Conservation (phyloP, 2,888 invertebrate species). For the Drosophila fulvimacula region DNA sequence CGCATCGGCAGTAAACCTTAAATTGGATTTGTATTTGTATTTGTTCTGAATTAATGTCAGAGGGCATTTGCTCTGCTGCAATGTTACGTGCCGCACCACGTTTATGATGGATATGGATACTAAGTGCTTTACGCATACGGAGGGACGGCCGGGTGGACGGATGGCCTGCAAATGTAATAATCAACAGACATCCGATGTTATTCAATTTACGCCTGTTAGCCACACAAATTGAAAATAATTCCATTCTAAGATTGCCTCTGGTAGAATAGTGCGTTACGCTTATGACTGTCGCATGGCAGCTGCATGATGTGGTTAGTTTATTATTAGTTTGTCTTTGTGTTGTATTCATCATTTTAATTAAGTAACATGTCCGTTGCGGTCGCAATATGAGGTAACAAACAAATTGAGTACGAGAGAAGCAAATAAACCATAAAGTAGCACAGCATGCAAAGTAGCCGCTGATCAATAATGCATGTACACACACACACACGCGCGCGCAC, state of each 20-base stretch:
- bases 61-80: constrained; percentile 22
- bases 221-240: constrained; percentile 39
- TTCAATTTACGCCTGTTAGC: constrained; percentile 53
- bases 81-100: constrained; percentile 31
- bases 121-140: not conserved
- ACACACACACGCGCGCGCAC: not conserved
- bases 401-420: constrained; percentile 37
- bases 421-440: constrained; percentile 48
- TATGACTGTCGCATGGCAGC: constrained; percentile 13
- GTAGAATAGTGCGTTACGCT: constrained; percentile 32
- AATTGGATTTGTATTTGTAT: constrained; percentile 40
- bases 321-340: constrained; percentile 38
- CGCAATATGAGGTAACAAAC: constrained; percentile 57
- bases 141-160: too few species aligned
- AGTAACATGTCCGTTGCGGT: constrained; percentile 67
- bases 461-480: constrained; percentile 25
- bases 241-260: constrained; percentile 20
- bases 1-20: constrained; percentile 22
- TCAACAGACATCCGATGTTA: constrained; percentile 26
- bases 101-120: not conserved
- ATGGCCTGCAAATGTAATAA: constrained; percentile 22
- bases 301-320: constrained; percentile 30
- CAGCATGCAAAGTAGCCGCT: constrained; percentile 66
- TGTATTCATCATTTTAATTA: constrained; percentile 49
- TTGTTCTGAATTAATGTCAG: constrained; percentile 39